A percentile compares a stretch with the other conserved stretches of the same genome.
phyloP scores from a whole-genome alignment of 1,140 invertebrate species.

The Aporrectodea caliginosa region DNA sequence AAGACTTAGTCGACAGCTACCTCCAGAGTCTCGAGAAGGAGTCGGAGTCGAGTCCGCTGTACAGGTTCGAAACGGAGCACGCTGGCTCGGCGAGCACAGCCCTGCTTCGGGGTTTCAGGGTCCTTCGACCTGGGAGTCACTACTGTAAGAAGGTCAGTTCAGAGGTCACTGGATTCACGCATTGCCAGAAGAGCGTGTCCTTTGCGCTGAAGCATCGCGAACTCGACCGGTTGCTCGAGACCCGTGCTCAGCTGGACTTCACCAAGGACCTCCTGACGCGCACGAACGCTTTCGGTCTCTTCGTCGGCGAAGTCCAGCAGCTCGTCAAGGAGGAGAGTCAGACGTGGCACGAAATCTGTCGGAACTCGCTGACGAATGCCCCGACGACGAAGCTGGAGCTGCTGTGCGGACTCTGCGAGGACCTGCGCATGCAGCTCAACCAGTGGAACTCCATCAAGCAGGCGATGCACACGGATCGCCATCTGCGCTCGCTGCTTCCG shows the following conservation, averaged over 20 bases:
- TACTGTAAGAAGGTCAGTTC: slow-evolving; percentile 39
- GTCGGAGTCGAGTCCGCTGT: slow-evolving; percentile 30
- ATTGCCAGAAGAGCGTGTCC: slow-evolving; percentile 41
- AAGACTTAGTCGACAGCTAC: not conserved
- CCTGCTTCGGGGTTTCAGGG: slow-evolving; percentile 41
- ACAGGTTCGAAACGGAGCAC: slow-evolving; percentile 41
- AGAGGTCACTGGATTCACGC: slow-evolving; percentile 47
- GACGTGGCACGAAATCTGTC: slow-evolving; percentile 46
- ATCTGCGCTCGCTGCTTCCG: slow-evolving; percentile 43
- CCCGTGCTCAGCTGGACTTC: slow-evolving; percentile 45
- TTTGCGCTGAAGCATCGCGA: slow-evolving; percentile 44
- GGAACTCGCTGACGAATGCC: slow-evolving; percentile 40
- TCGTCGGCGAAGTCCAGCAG: slow-evolving; percentile 46
- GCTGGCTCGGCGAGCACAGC: slow-evolving; percentile 42
- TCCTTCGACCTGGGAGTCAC: slow-evolving; percentile 47
- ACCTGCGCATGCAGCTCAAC: slow-evolving; percentile 48
- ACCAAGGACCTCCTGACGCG: slow-evolving; percentile 45
- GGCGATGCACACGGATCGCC: slow-evolving; percentile 44
- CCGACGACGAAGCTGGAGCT: slow-evolving; percentile 49
- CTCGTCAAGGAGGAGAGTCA: slow-evolving; percentile 42
- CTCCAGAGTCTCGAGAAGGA: slow-evolving; percentile 15
- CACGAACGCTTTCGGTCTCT: slow-evolving; percentile 40
- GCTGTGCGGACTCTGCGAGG: slow-evolving; percentile 51
- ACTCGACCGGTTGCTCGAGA: slow-evolving; percentile 43
- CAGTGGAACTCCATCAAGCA: slow-evolving; percentile 54